Percentiles rank a stretch among this genome's conserved stretches.
phyloP scores from a whole-genome alignment of 2,888 invertebrate genomes.

The Chrysopilus asiliformis region DNA sequence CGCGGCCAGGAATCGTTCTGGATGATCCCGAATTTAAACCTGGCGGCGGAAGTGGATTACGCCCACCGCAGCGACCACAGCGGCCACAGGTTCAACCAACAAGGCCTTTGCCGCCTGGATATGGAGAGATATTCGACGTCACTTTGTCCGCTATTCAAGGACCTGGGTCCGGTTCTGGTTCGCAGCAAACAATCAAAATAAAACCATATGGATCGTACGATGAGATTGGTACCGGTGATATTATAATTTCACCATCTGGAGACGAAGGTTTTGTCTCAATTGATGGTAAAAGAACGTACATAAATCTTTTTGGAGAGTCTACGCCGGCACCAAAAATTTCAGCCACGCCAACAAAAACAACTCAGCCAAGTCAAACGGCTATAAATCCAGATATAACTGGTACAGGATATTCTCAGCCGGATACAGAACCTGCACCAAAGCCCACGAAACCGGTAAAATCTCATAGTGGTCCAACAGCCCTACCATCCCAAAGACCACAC shows the following conservation, averaged over 20 bases:
- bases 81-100: constrained; percentile 34
- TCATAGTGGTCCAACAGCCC: constrained; percentile 38
- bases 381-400: constrained; percentile 36
- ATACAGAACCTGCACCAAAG: constrained; percentile 45
- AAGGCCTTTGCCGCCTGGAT: constrained; percentile 36
- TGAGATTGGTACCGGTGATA: constrained; percentile 40
- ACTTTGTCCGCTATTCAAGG: constrained; percentile 81
- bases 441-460: constrained; percentile 49
- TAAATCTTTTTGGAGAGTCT: constrained; percentile 65
- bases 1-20: constrained; percentile 72
- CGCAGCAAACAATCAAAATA: constrained; percentile 34
- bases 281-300: constrained; percentile 78
- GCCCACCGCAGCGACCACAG: constrained; percentile 19
- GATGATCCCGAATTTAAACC: constrained; percentile 74
- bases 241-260: constrained; percentile 66
- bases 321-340: constrained; percentile 33
- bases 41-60: constrained; percentile 37
- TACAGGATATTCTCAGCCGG: constrained; percentile 53
- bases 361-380: constrained; percentile 7
- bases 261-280: constrained; percentile 82
- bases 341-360: constrained; percentile 25
- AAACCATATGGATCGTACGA: constrained; percentile 28
- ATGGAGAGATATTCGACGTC: constrained; percentile 76
- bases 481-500: constrained; percentile 48
- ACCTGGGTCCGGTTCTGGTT: constrained; percentile 46